phyloP scores from a whole-genome alignment of 2,888 invertebrate genomes.

The Catocala fraxini region DNA sequence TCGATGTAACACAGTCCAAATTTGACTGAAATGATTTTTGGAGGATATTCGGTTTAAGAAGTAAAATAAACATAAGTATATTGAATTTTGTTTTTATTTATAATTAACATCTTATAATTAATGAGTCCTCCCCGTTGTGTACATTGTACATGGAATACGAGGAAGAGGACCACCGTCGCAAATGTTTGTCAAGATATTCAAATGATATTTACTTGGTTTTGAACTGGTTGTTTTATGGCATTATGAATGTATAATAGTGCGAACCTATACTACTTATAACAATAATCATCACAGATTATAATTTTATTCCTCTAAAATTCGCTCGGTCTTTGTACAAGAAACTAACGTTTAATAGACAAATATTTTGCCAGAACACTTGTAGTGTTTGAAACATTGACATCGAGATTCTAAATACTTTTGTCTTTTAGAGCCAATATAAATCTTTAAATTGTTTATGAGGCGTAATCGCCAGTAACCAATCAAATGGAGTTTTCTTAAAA shows the following conservation, averaged over 20 bases:
- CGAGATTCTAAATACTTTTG: slow-evolving; percentile 44
- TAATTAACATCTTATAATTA: slow-evolving; percentile 43
- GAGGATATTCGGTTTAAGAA: background rate
- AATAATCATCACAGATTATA: slow-evolving; percentile 81
- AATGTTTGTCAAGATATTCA: slow-evolving; percentile 14
- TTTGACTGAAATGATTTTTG: no score
- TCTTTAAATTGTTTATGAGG: slow-evolving; percentile 10
- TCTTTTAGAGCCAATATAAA: slow-evolving; percentile 13
- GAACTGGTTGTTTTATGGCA: slow-evolving; percentile 70
- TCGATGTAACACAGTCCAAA: no score
- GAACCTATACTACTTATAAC: slow-evolving; percentile 73
- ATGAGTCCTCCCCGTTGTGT: slow-evolving; percentile 19
- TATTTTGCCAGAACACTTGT: slow-evolving; percentile 30
- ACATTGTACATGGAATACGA: slow-evolving; percentile 5
- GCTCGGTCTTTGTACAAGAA: slow-evolving; percentile 47
- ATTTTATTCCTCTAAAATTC: slow-evolving; percentile 54
- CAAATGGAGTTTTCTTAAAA: slow-evolving; percentile 25
- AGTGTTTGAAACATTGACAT: slow-evolving; percentile 31
- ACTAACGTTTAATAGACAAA: slow-evolving; percentile 30
- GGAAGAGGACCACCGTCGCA: background rate
- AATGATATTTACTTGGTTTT: slow-evolving; percentile 45
- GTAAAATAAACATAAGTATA: slow-evolving; percentile 24
- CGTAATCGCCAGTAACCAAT: slow-evolving; percentile 17
- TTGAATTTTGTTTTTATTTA: slow-evolving; percentile 25
- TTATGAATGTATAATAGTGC: slow-evolving; percentile 48